Evolutionary conservation across 2,888 invertebrate genomes (phyloP), one percentile per base, ranked within the genome.

Genomic region (Pardosa pseudoannulata): DNA sequence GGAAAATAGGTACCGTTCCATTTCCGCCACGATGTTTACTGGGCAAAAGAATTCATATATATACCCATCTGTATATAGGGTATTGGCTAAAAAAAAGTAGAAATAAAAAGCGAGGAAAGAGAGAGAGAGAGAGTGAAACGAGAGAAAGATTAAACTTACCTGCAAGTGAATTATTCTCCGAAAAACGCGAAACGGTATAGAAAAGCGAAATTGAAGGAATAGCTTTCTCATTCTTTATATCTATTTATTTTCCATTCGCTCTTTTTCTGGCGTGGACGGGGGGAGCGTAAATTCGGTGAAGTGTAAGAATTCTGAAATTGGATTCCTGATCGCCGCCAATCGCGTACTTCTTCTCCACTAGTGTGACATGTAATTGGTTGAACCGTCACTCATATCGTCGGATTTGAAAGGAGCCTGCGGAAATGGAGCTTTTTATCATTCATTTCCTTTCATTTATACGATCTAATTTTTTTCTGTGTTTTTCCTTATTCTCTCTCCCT

Each of bases 301-400:
- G 72, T 78, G 83, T 83, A 71, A 83, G 83, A 73, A 83, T 72
- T 72, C 83, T 65, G 83, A 83, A 83, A 83, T 83, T 83, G 83
- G 83, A 83, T 83, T 83, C 83, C 78, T 83, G 83, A 78, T 83
- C 78, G 78, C 16, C 72, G 73, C 83, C 83, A 83, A 83, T 83
- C 64, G 72, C 67, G 46, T 78, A 23, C 83, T 83, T 78, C 76
- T 83, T 82, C 82, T 75, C 75, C 78, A 78, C 75, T 72, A 83
- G 19, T 83, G 78, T 83, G 83, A 83, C 83, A 83, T 83, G 78
- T 83, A 83, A 83, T 83, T 83, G 83, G 76, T 71, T 76, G 65
- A 50, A 67, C 72, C 83, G 83, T 83, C 83, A 83, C 71, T 83
- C 83, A 83, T 83, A 78, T 72, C 68, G 68, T 67, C 28, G 39